Base-by-base conservation (phyloP, 2,888 invertebrate species). In the Eupithecia vulgata region DNA sequence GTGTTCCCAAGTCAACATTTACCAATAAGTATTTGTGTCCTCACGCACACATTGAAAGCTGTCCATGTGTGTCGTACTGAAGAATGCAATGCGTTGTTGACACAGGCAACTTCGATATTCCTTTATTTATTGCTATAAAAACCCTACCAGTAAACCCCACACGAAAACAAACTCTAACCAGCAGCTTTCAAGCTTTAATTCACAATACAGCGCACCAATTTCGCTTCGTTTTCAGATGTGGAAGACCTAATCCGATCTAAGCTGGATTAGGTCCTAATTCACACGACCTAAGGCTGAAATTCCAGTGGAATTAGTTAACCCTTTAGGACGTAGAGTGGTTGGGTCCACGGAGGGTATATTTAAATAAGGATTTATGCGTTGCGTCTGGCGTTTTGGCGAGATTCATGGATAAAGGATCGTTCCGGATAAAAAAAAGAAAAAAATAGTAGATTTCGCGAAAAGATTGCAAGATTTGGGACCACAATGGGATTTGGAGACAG, bases 71-170 rank as follows among this genome's bases (percentile, higher is more conserved):
- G 89, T 84, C 84, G 86, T 76, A 76, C 88, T 90, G 91, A 94
- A 94, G 94, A 94, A 94, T 94, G 94, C 94, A 93, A 90, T 89
- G 91, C 91, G 92, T 91, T 94, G 94, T 94, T 94, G 94, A 94
- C 94, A 94, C 94, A 92, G 89, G 90, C 92, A 93, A 91, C 93
- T 92, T 93, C 93, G 93, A 93, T 94, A 93, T 93, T 94, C 92
- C 92, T 94, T 94, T 94, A 94, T 94, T 94, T 94, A 94, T 93
- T 91, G 87, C 92, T 92, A 93, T 92, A 92, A 93, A 93, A 93
- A 91, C 92, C 90, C 88, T 89, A 84, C 77, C 79, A 30, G 76
- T 72, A 25, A 37, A 66, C 40, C 5, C 8, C 78, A 78, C 1
- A 30, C 37, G 0, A 87, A 77, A 78, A 65, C 75, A 57, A 77